Conservation (phyloP, 2,113 vertebrate species). For the Aegotheles bennettii region DNA sequence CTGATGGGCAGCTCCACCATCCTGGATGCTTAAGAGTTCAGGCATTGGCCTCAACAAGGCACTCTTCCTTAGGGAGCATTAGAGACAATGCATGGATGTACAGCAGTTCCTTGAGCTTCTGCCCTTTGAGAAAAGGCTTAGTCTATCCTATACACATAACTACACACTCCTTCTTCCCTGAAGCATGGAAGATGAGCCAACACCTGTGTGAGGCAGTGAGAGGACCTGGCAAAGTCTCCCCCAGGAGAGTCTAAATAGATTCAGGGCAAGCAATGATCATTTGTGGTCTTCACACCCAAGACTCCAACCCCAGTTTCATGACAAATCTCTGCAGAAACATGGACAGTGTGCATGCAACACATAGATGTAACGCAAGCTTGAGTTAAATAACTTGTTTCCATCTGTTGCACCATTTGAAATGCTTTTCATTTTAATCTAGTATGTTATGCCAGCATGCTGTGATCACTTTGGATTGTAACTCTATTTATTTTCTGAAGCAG, state of each 20-base stretch:
- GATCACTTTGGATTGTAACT: background rate
- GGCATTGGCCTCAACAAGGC: background rate
- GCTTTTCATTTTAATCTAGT: background rate
- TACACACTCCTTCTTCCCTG: background rate
- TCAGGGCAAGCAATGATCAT: background rate
- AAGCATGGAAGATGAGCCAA: background rate
- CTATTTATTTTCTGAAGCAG: background rate
- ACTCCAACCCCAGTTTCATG: background rate
- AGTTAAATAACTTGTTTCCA: conserved; percentile 20
- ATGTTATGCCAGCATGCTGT: background rate
- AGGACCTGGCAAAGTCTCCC: background rate
- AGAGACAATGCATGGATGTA: background rate
- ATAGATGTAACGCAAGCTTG: background rate
- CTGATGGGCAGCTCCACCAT: background rate
- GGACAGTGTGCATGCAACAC: background rate
- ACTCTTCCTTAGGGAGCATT: background rate
- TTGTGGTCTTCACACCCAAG: background rate
- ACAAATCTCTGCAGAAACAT: background rate
- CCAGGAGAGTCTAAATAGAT: background rate
- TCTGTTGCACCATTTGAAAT: background rate
- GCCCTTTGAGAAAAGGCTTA: background rate
- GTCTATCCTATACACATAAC: background rate
- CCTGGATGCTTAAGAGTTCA: background rate
- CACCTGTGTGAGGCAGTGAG: background rate
- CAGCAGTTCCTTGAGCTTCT: background rate